Evolutionary conservation across 2,113 vertebrate genomes (phyloP), one percentile per base, ranked within the genome.

Genomic region (Eurystomus gularis): DNA sequence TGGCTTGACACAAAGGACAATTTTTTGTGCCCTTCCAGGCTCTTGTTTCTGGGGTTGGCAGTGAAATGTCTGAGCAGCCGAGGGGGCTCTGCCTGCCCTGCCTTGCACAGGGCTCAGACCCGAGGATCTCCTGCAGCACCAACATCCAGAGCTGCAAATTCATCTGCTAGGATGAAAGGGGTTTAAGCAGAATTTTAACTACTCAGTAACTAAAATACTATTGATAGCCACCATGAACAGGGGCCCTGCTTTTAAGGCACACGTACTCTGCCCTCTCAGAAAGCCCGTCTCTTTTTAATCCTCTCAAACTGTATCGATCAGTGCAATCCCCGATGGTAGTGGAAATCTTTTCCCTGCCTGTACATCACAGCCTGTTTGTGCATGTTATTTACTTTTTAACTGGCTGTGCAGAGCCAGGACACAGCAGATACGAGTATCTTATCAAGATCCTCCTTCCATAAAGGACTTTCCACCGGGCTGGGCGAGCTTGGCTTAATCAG

Each of bases 391-490:
- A 72, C 91, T 69, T 80, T 88, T 12, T 7, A 81, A 61, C 80
- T 86, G 88, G 90, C 80, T 5, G 6, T 4, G 6, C 71, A 46
- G 35, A 52, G 85, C 35, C 21, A 20, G 33, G 65, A 79, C 77
- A 13, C 65, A 82, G 48, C 55, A 78, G 73, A 87, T 29, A 77
- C 0, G 4, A 75, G 29, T 12, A 55, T 76, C 88, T 96, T 94
- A 96, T 91, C 96, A 87, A 86, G 92, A 90, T 92, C 83, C 65
- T 93, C 40, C 54, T 55, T 82, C 85, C 72, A 86, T 19, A 78
- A 94, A 92, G 80, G 76, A 92, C 73, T 96, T 96, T 89, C 83
- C 86, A 57, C 83, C 1, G 31, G 54, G 86, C 29, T 0, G 5
- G 82, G 75, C 0, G 1, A 0, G 2, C 81, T 83, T 0, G 0